Evolutionary conservation across 2,113 vertebrate species (phyloP).

Genomic region (Rhabdomys dilectus): DNA sequence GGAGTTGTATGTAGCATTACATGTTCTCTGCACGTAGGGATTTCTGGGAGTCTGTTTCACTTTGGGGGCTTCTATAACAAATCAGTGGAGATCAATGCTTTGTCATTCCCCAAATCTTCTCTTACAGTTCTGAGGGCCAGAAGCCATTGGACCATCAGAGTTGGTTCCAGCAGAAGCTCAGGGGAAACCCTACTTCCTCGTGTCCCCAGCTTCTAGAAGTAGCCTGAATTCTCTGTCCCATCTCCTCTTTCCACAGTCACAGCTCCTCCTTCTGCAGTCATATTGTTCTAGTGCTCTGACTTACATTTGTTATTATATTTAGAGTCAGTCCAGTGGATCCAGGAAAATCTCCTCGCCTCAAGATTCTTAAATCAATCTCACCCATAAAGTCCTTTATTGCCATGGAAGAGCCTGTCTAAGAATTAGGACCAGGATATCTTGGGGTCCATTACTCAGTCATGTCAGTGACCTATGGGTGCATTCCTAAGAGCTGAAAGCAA

Average conservation of each 20-base stretch:
- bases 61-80: background rate
- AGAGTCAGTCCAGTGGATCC: background rate
- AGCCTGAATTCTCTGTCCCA: background rate
- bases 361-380: background rate
- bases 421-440: background rate
- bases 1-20: too few species aligned
- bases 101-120: background rate
- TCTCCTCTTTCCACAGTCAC: background rate
- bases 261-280: background rate
- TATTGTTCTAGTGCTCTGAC: background rate
- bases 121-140: background rate
- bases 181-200: background rate
- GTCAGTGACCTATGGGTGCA: background rate
- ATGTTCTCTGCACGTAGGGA: background rate
- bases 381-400: slow-evolving; percentile 8
- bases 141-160: background rate
- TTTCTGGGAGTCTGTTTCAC: background rate
- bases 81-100: background rate
- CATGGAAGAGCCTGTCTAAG: background rate
- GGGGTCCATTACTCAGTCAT: background rate
- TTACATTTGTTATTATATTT: background rate
- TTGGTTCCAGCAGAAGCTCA: background rate
- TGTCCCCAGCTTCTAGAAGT: background rate
- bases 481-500: background rate
- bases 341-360: slow-evolving; percentile 1